Conservation (phyloP, 2,888 invertebrate genomes). For the Cynaeus angustus region DNA sequence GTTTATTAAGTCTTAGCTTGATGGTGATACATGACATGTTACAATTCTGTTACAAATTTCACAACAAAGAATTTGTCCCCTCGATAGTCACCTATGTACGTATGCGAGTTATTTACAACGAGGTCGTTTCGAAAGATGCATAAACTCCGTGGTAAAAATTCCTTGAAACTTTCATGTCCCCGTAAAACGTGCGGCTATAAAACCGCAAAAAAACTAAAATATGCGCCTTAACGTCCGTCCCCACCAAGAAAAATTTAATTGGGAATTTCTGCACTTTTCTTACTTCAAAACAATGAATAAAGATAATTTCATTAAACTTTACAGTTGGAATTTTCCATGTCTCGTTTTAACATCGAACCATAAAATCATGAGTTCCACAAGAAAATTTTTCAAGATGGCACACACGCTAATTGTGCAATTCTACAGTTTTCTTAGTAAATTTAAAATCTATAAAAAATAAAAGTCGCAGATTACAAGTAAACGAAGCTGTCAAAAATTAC, state of each 20-base stretch:
- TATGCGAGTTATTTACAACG: constrained; percentile 7
- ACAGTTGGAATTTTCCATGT: constrained; percentile 8
- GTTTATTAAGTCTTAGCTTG: constrained; percentile 15
- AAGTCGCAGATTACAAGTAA: too few relatives aligned
- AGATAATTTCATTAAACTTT: neutral
- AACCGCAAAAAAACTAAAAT: constrained; percentile 15
- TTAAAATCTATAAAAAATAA: too few relatives aligned
- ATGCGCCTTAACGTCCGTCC: neutral
- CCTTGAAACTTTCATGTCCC: constrained; percentile 16
- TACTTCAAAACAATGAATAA: neutral
- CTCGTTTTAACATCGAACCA: constrained; percentile 2
- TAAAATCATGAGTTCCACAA: neutral
- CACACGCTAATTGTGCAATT: constrained; percentile 16
- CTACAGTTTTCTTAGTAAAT: too few relatives aligned
- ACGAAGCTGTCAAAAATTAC: too few relatives aligned
- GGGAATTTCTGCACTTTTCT: neutral
- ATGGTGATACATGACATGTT: neutral
- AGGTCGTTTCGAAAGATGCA: constrained; percentile 10
- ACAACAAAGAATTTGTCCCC: too few relatives aligned
- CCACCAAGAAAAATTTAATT: neutral
- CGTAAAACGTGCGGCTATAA: constrained; percentile 18
- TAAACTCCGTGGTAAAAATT: constrained; percentile 18
- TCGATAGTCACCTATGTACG: neutral
- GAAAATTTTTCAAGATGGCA: neutral
- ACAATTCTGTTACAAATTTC: too few relatives aligned